These are phyloP conservation scores for Lates japonicus DNA, from an alignment of 2,797 vertebrate genomes.

Conservation along the genomic window DNA sequence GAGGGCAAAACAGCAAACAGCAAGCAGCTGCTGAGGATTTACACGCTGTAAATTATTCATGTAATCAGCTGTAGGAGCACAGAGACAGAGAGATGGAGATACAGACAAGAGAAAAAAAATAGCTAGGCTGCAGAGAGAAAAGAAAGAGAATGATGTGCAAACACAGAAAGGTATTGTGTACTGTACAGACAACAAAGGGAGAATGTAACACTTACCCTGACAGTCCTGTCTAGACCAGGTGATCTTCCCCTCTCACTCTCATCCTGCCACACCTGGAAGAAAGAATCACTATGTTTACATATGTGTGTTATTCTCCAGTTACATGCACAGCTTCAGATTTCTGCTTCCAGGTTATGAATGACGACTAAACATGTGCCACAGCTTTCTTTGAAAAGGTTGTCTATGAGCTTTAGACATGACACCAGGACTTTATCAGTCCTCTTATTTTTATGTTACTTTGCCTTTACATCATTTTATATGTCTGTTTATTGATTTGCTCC, in stretches of 20 bases:
- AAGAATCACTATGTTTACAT: slow-evolving; percentile 45
- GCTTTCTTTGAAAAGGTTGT: slow-evolving; percentile 9
- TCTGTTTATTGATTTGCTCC: slow-evolving; percentile 18
- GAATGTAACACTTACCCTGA: slow-evolving; percentile 52
- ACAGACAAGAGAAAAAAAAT: slow-evolving; percentile 36
- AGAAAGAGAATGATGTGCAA: slow-evolving; percentile 19
- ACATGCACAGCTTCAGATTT: slow-evolving; percentile 44
- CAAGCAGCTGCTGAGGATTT: slow-evolving; percentile 79
- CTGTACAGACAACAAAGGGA: slow-evolving; percentile 47
- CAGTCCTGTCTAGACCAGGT: slow-evolving; percentile 56
- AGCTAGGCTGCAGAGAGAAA: slow-evolving; percentile 8
- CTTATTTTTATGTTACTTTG: neutral
- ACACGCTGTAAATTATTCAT: slow-evolving; percentile 79
- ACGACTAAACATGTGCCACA: slow-evolving; percentile 13
- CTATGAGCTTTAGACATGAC: slow-evolving; percentile 14
- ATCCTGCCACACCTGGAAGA: slow-evolving; percentile 54
- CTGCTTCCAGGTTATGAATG: slow-evolving; percentile 35
- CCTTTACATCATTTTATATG: too few relatives aligned
- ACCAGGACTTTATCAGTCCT: slow-evolving; percentile 22
- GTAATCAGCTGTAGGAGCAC: slow-evolving; percentile 72
- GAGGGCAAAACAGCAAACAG: slow-evolving; percentile 64
- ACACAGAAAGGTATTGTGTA: slow-evolving; percentile 48
- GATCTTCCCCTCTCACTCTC: slow-evolving; percentile 39
- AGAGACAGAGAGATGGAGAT: slow-evolving; percentile 45
- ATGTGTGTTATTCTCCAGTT: slow-evolving; percentile 26